Percentiles rank a stretch among this genome's conserved stretches.
Conservation (phyloP, 2,888 invertebrate genomes). For the Holacanthella duospinosa region DNA sequence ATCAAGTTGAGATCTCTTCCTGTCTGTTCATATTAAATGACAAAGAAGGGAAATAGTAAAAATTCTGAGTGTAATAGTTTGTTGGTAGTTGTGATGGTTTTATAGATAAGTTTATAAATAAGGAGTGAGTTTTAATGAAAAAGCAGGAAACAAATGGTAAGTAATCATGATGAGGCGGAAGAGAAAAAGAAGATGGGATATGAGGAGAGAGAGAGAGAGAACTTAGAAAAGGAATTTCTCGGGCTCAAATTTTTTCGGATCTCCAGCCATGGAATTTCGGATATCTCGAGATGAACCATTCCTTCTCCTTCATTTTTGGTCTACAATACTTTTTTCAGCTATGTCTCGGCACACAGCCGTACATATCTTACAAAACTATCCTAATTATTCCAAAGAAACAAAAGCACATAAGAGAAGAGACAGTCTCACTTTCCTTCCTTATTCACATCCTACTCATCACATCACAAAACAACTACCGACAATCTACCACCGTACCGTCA, state of each 20-base stretch:
- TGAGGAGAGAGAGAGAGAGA: too few species aligned
- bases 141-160: slow-evolving; percentile 7
- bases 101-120: slow-evolving; percentile 7
- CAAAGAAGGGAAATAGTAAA: too few species aligned
- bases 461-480: too few species aligned
- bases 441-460: too few species aligned
- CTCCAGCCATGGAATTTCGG: not conserved
- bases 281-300: not conserved
- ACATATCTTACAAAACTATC: too few species aligned
- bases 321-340: too few species aligned
- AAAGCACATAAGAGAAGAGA: too few species aligned
- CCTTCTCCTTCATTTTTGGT: not conserved
- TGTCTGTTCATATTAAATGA: not conserved
- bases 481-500: too few species aligned
- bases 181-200: not conserved
- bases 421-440: too few species aligned
- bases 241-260: not conserved
- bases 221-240: slow-evolving; percentile 5
- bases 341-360: not conserved
- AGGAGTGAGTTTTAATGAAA: slow-evolving; percentile 5
- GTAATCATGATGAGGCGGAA: slow-evolving; percentile 2
- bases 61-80: not conserved
- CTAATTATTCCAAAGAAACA: not conserved
- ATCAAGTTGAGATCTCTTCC: too few species aligned
- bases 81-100: too few species aligned